These are phyloP conservation scores for Garrulus glandarius DNA, from an alignment of 2,797 vertebrate genomes.

Conservation along the genomic window DNA sequence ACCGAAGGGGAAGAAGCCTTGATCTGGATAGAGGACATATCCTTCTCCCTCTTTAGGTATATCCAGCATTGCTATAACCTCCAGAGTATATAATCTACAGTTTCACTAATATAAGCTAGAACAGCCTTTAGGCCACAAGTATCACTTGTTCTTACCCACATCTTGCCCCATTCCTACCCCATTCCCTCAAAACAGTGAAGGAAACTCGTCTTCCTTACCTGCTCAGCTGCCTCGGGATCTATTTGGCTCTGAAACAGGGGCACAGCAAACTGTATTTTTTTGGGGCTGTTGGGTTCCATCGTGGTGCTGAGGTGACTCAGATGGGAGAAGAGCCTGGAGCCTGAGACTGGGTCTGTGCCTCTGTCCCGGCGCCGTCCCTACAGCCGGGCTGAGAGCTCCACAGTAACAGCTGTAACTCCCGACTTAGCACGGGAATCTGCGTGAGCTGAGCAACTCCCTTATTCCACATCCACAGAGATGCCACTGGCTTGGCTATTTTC, in stretches of 20 bases:
- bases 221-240: conserved; percentile 92
- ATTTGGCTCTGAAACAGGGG: conserved; percentile 90
- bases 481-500: conserved; percentile 41
- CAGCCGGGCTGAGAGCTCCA: conserved; percentile 60
- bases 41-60: neutral
- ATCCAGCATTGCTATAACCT: rapidly evolving
- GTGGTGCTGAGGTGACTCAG: conserved; percentile 49
- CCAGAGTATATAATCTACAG: neutral
- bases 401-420: conserved; percentile 72
- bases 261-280: conserved; percentile 94
- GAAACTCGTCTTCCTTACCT: conserved; percentile 79
- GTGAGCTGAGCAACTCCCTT: conserved; percentile 54
- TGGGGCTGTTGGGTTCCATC: conserved; percentile 94
- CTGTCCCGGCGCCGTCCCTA: conserved; percentile 55
- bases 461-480: conserved; percentile 71
- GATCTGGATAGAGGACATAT: neutral
- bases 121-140: neutral
- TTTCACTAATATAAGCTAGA: neutral
- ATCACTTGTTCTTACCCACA: neutral
- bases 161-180: neutral
- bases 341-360: conserved; percentile 2
- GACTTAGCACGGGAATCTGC: conserved; percentile 58
- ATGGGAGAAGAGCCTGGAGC: conserved; percentile 23
- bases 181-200: neutral
- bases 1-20: neutral